Evolutionary conservation across 2,113 vertebrate species (phyloP).

Genomic region (Anoplopoma fimbria): DNA sequence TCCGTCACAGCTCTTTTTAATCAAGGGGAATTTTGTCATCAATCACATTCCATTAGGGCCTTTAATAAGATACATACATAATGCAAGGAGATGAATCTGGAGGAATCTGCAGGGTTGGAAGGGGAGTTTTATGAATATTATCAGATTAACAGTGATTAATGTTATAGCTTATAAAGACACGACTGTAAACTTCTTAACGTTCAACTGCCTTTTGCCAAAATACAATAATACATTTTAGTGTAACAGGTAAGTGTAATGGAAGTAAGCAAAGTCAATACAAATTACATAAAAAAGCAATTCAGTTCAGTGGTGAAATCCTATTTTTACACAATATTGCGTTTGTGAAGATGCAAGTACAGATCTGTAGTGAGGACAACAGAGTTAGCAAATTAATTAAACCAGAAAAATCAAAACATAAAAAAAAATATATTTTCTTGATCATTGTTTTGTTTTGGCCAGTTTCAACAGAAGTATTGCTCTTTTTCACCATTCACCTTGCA

Average conservation of each 20-base stretch:
- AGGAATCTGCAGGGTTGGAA: conserved; percentile 46
- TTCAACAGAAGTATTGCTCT: conserved; percentile 33
- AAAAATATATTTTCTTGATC: neutral
- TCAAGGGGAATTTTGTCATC: conserved; percentile 71
- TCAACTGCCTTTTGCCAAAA: conserved; percentile 29
- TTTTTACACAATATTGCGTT: conserved; percentile 34
- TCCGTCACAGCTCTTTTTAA: conserved; percentile 73
- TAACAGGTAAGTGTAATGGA: conserved; percentile 16
- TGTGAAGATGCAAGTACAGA: conserved; percentile 13
- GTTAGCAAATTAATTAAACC: conserved; percentile 11
- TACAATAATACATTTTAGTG: conserved; percentile 12
- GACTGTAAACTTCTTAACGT: conserved; percentile 36
- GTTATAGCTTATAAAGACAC: conserved; percentile 37
- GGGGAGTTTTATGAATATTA: conserved; percentile 59
- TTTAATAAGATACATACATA: conserved; percentile 73
- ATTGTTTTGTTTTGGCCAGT: conserved; percentile 7
- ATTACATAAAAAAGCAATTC: conserved; percentile 32
- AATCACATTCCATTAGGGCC: conserved; percentile 77
- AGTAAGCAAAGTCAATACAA: conserved; percentile 33
- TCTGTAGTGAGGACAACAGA: conserved; percentile 19
- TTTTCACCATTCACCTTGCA: conserved; percentile 33
- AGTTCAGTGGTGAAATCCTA: conserved; percentile 14
- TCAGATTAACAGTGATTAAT: conserved; percentile 63
- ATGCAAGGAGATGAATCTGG: conserved; percentile 58
- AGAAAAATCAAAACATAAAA: neutral